phyloP scores from a whole-genome alignment of 2,888 invertebrate genomes.

The Neoitamus cyanurus region DNA sequence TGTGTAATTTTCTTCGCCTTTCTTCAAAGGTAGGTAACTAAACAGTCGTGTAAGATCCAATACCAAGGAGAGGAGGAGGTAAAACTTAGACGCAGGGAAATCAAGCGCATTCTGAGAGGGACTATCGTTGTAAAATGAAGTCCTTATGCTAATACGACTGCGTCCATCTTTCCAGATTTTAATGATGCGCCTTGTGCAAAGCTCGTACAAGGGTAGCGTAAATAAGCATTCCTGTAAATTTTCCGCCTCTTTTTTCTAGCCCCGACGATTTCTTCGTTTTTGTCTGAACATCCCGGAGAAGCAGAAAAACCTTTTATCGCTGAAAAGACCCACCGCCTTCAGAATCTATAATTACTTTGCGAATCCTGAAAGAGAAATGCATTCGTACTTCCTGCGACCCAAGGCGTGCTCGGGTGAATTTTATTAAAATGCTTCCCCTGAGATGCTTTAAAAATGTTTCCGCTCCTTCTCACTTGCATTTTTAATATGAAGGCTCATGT shows the following conservation, averaged over 20 bases:
- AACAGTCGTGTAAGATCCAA: not conserved
- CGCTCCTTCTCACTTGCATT: not conserved
- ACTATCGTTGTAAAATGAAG: not conserved
- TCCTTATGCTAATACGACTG: not conserved
- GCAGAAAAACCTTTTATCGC: not conserved
- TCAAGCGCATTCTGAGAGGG: not conserved
- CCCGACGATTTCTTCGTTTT: not conserved
- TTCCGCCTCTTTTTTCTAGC: not conserved
- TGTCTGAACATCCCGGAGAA: not conserved
- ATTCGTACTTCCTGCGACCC: not conserved
- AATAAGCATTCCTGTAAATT: not conserved
- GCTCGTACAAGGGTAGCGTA: not conserved
- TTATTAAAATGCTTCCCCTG: not conserved
- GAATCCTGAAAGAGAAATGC: not conserved
- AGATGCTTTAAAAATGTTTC: not conserved
- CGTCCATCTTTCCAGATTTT: not conserved
- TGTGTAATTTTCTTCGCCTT: not conserved
- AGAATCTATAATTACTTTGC: conserved; percentile 23
- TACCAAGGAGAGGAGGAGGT: not conserved
- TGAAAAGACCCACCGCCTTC: not conserved
- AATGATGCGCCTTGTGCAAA: conserved; percentile 6
- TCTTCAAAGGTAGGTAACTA: not conserved
- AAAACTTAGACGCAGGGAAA: not conserved
- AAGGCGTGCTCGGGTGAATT: not conserved
- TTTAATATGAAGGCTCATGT: not conserved